phyloP scores from a whole-genome alignment of 2,113 vertebrate genomes.

The Pholis gunnellus region DNA sequence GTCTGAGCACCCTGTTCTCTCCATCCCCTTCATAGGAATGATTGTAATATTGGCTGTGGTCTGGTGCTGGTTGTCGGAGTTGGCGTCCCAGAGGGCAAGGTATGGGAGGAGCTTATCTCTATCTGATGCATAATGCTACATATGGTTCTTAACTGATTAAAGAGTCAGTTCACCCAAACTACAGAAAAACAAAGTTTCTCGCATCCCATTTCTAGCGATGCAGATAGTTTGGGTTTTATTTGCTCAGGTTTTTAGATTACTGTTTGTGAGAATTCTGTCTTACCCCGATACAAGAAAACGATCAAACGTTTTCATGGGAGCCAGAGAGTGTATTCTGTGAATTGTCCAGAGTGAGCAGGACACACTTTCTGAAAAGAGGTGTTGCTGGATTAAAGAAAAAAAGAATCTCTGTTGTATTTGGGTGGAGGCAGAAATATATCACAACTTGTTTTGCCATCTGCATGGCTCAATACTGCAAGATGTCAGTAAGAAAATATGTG shows the following conservation, averaged over 20 bases:
- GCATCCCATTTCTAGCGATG: background rate
- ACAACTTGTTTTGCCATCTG: background rate
- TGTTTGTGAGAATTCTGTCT: background rate
- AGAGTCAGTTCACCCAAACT: constrained; percentile 36
- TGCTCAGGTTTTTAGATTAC: background rate
- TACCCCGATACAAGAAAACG: background rate
- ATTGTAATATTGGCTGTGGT: constrained; percentile 92
- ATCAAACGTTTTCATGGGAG: background rate
- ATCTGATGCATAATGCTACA: constrained; percentile 40
- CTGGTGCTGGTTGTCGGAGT: constrained; percentile 95
- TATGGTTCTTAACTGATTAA: constrained; percentile 23
- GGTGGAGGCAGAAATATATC: background rate
- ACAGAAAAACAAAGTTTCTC: background rate
- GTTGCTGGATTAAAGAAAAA: background rate
- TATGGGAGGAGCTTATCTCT: constrained; percentile 81
- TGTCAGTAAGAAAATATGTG: background rate
- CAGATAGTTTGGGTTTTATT: background rate
- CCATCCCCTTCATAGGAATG: constrained; percentile 92
- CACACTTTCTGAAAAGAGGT: background rate
- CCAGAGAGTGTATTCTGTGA: background rate
- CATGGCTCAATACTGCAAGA: background rate
- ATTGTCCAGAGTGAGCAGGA: background rate
- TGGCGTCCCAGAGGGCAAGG: constrained; percentile 89
- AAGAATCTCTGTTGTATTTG: background rate
- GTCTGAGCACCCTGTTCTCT: constrained; percentile 88